Evolutionary conservation across 1,140 invertebrate genomes (phyloP).

Genomic region (Trichonephila inaurata): DNA sequence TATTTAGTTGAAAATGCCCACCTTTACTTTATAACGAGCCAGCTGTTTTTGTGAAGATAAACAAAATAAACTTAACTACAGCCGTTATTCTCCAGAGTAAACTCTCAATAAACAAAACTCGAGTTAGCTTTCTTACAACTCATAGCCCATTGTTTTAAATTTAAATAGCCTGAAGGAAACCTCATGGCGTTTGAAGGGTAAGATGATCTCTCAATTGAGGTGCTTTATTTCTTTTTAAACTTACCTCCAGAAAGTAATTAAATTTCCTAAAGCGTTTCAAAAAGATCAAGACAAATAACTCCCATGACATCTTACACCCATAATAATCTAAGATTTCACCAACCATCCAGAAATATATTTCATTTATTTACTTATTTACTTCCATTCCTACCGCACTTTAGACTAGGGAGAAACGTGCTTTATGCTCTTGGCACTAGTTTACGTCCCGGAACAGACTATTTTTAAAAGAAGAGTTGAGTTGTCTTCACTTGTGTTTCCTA

Average conservation of each 20-base stretch:
- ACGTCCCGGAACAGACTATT: slow-evolving; percentile 24
- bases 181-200: no score
- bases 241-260: neutral
- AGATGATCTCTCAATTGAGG: no score
- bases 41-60: no score
- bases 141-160: no score
- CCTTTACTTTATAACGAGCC: no score
- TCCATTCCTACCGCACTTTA: neutral
- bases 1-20: no score
- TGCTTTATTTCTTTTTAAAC: neutral
- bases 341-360: slow-evolving; percentile 29
- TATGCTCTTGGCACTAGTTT: slow-evolving; percentile 8
- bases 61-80: no score
- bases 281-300: slow-evolving; percentile 39
- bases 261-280: neutral
- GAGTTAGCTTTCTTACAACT: no score
- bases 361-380: neutral
- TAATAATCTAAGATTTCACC: slow-evolving; percentile 1
- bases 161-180: no score
- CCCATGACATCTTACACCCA: slow-evolving; percentile 29
- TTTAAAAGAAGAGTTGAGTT: slow-evolving; percentile 55
- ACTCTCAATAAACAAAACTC: no score
- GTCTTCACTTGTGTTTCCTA: slow-evolving; percentile 51
- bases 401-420: neutral
- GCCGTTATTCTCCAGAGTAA: no score